These are phyloP conservation scores for Cryptotis parvus DNA, from an alignment of 2,113 vertebrate genomes.

Conservation along the genomic window DNA sequence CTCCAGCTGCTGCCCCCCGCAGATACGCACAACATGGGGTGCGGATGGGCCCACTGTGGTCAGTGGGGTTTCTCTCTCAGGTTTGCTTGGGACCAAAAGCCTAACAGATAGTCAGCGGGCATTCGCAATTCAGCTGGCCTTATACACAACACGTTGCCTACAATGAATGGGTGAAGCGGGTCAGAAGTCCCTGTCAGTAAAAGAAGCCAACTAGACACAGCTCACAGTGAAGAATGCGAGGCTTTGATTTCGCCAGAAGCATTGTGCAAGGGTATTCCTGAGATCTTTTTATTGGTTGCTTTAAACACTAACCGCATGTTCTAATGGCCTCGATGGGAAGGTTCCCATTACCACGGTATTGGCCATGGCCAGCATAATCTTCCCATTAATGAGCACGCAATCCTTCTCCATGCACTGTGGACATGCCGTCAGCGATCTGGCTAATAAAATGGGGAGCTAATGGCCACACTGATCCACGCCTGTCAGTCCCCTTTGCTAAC, in stretches of 20 bases:
- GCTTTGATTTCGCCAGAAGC: slow-evolving; percentile 14
- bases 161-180: no score
- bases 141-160: no score
- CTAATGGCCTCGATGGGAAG: slow-evolving; percentile 7
- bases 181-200: no score
- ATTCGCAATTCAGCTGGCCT: no score
- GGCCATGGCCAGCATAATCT: neutral
- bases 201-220: neutral
- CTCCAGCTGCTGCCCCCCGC: no score
- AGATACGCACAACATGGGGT: no score
- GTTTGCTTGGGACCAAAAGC: no score
- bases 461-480: slow-evolving; percentile 9
- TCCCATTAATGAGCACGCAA: neutral
- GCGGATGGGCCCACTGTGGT: no score
- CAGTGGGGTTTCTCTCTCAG: no score
- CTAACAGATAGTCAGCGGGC: no score
- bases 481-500: slow-evolving; percentile 37
- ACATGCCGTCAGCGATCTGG: slow-evolving; percentile 1
- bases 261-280: slow-evolving; percentile 22
- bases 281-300: slow-evolving; percentile 45
- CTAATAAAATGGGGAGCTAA: neutral
- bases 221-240: neutral
- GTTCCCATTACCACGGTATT: neutral
- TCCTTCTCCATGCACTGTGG: slow-evolving; percentile 5
- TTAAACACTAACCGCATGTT: slow-evolving; percentile 11